phyloP scores from a whole-genome alignment of 2,113 vertebrate genomes.

The Mastomys natalensis region DNA sequence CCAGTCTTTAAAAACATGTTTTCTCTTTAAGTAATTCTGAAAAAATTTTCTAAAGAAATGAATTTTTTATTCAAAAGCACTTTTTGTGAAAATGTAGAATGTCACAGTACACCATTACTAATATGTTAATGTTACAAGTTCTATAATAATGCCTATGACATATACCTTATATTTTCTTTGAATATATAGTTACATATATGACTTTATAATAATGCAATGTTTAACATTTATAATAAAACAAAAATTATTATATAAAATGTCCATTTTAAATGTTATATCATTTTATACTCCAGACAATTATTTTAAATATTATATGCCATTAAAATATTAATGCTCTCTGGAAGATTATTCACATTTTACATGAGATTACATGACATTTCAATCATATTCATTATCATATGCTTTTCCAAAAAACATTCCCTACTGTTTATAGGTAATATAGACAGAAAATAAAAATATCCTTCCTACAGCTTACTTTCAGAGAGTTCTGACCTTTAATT shows the following conservation, averaged over 20 bases:
- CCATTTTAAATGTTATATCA: background rate
- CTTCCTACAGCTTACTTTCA: conserved; percentile 1
- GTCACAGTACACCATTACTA: background rate
- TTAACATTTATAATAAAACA: background rate
- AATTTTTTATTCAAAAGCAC: background rate
- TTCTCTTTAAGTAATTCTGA: background rate
- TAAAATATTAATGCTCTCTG: background rate
- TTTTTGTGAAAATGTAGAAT: background rate
- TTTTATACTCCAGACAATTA: background rate
- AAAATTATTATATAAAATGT: background rate
- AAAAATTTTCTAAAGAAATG: background rate
- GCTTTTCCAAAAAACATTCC: conserved; percentile 37
- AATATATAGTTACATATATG: background rate
- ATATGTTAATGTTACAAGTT: background rate
- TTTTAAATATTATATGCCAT: background rate
- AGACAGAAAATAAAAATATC: conserved; percentile 43
- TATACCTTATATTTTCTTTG: background rate
- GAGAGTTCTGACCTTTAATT: conserved; percentile 52
- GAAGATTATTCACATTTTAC: background rate
- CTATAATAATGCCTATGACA: background rate
- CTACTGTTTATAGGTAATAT: background rate
- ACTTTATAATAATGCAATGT: background rate
- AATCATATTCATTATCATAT: conserved; percentile 41
- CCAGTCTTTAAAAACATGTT: background rate
- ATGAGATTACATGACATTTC: conserved; percentile 29